phyloP scores from a whole-genome alignment of 1,140 invertebrate species.

The Drosophila ohnishii region DNA sequence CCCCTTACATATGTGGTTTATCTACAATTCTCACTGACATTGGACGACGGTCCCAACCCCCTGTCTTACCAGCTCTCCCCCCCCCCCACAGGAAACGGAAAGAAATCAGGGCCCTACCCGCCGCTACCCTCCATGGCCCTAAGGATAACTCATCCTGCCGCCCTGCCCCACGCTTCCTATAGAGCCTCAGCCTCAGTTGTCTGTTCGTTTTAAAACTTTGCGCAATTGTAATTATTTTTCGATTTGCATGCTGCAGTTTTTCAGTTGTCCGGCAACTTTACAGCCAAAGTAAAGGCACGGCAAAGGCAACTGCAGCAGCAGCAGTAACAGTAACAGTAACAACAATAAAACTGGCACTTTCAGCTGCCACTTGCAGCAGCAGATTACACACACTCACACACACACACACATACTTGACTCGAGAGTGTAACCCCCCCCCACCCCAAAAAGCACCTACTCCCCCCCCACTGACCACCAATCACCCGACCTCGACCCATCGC shows the following conservation, averaged over 20 bases:
- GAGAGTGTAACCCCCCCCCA: neutral
- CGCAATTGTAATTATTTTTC: slow-evolving; percentile 69
- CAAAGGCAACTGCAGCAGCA: slow-evolving; percentile 10
- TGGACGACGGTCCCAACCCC: neutral
- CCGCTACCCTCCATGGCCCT: neutral
- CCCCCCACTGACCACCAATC: neutral
- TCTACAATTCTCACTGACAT: slow-evolving; percentile 41
- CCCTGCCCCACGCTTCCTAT: neutral
- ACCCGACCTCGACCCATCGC: slow-evolving; percentile 11
- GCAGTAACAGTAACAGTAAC: slow-evolving; percentile 32
- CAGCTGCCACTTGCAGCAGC: slow-evolving; percentile 52
- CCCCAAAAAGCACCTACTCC: neutral
- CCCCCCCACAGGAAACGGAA: slow-evolving; percentile 39
- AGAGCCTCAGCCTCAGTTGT: slow-evolving; percentile 32
- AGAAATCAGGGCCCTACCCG: slow-evolving; percentile 54
- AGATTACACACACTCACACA: slow-evolving; percentile 16
- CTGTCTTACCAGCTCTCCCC: neutral
- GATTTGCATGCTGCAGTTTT: slow-evolving; percentile 67
- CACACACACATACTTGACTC: neutral
- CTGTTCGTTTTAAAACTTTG: slow-evolving; percentile 63
- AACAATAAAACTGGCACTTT: slow-evolving; percentile 63
- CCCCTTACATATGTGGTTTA: slow-evolving; percentile 30
- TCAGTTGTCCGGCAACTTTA: slow-evolving; percentile 61
- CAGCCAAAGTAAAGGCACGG: slow-evolving; percentile 18
- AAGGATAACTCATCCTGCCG: neutral